Base-by-base conservation (phyloP, 2,888 invertebrate genomes). In the Unio delphinus region DNA sequence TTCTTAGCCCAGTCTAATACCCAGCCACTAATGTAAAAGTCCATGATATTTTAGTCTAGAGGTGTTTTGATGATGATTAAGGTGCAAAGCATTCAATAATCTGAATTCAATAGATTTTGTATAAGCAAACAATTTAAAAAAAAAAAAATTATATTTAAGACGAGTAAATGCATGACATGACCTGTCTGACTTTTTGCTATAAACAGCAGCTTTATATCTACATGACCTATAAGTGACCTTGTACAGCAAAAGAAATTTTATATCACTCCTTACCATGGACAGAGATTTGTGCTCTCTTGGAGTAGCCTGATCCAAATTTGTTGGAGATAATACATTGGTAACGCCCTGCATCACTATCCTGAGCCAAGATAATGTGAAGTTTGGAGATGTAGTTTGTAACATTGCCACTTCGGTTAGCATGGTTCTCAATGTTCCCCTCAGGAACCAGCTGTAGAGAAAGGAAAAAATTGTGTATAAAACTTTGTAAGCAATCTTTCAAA, bases 301-400 rank as follows among this genome's bases (percentile, higher is more conserved):
- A 97, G 90, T 96, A 97, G 5, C 95, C 95, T 11, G 95, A 94
- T 8, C 97, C 98, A 91, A 94, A 96, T 77, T 93, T 93, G 89
- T 98, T 98, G 23, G 94, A 94, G 17, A 96, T 95, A 76, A 96
- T 93, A 91, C 98, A 98, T 90, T 98, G 97, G 90, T 98, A 98
- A 89, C 93, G 93, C 1, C 97, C 98, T 73, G 95, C 94, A 89
- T 96, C 94, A 60, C 93, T 92, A 90, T 95, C 94, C 67, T 94
- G 94, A 0, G 97, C 94, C 88, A 95, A 94, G 57, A 91, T 91
- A 75, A 98, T 92, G 65, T 93, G 92, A 69, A 98, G 92, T 67
- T 93, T 92, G 26, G 96, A 95, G 60, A 94, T 90, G 76, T 84
- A 87, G 58, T 82, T 83, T n/a, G 82, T 85, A 54, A 89, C 79